phyloP scores from a whole-genome alignment of 2,797 vertebrate genomes.

The Lithobates pipiens region DNA sequence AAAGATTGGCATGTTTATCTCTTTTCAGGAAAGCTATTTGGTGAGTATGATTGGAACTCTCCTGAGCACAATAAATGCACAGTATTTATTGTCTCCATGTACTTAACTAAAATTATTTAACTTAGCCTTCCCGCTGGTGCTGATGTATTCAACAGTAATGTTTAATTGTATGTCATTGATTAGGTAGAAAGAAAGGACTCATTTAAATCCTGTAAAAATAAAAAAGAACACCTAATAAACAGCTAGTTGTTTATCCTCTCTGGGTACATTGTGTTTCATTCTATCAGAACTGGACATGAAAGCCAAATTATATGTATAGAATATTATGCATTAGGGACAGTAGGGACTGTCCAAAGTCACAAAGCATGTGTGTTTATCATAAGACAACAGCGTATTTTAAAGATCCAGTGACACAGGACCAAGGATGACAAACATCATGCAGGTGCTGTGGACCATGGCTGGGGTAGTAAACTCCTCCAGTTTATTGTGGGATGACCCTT shows the following conservation, averaged over 20 bases:
- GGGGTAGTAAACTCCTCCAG: too few relatives aligned
- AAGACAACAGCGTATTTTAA: not conserved
- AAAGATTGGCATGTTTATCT: constrained; percentile 4
- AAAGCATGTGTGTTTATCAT: not conserved
- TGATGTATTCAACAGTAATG: not conserved
- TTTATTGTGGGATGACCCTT: too few relatives aligned
- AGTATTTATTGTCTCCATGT: constrained; percentile 7
- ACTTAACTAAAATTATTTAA: constrained; percentile 13
- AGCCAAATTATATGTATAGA: not conserved
- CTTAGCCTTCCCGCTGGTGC: not conserved
- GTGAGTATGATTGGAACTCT: not conserved
- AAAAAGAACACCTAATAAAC: not conserved
- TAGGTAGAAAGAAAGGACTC: not conserved
- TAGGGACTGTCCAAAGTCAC: not conserved
- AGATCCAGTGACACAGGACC: not conserved
- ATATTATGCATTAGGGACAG: not conserved
- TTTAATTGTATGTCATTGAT: not conserved
- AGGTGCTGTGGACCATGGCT: not conserved
- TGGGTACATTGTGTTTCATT: not conserved
- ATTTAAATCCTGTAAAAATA: not conserved
- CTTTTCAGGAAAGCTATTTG: not conserved
- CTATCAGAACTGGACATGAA: not conserved
- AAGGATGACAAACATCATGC: not conserved
- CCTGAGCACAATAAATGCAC: not conserved
- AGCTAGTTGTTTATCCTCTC: not conserved